Conservation (phyloP, 2,113 vertebrate species). For the Anarrhichthys ocellatus region DNA sequence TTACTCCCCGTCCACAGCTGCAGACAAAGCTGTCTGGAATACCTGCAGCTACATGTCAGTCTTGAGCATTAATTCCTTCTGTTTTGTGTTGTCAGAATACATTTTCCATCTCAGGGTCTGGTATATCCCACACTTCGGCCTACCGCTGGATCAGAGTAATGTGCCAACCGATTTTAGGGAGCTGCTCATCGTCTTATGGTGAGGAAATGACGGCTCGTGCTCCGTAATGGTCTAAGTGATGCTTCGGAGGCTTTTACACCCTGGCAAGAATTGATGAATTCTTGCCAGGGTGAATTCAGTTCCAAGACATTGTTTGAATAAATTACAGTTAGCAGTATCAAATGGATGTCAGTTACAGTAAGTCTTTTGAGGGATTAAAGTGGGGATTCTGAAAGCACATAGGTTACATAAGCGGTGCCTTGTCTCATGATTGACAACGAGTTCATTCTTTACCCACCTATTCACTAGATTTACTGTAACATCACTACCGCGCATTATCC, state of each 20-base stretch:
- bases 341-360: conserved; percentile 31
- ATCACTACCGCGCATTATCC: conserved; percentile 14
- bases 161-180: conserved; percentile 42
- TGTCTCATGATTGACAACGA: conserved; percentile 12
- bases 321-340: conserved; percentile 37
- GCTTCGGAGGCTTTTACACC: conserved; percentile 27
- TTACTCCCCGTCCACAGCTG: conserved; percentile 16
- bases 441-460: conserved; percentile 13
- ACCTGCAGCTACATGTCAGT: conserved; percentile 4
- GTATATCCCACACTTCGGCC: conserved; percentile 8
- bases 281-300: too few species aligned
- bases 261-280: too few species aligned
- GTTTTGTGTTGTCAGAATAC: conserved; percentile 5
- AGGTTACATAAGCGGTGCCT: conserved; percentile 32
- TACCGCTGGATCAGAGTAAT: conserved; percentile 22
- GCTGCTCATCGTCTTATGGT: conserved; percentile 20
- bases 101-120: neutral
- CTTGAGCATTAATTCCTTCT: neutral
- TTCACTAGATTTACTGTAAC: conserved; percentile 30
- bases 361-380: conserved; percentile 9
- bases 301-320: conserved; percentile 44
- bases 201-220: conserved; percentile 42
- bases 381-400: neutral
- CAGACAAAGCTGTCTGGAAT: conserved; percentile 1
- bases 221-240: conserved; percentile 46